Evolutionary conservation across 2,888 invertebrate genomes (phyloP).

Genomic region (Scrobipalpa atriplicella): DNA sequence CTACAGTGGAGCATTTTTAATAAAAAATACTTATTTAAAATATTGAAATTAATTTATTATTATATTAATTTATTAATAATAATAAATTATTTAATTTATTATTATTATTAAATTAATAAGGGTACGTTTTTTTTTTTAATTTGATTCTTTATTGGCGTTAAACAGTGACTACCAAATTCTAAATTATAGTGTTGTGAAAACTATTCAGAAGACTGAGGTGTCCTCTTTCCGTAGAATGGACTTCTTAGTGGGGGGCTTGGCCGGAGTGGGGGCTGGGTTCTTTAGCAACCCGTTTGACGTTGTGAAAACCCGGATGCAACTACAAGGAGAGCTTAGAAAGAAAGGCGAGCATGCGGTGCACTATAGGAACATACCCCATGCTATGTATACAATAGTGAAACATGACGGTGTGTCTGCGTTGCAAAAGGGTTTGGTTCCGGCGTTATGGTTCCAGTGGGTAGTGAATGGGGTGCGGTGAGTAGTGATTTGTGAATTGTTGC

Average conservation of each 20-base stretch:
- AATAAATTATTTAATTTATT: no score
- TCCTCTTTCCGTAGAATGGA: slow-evolving; percentile 80
- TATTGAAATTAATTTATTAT: no score
- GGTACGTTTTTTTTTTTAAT: no score
- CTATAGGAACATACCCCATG: slow-evolving; percentile 91
- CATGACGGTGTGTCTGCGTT: slow-evolving; percentile 90
- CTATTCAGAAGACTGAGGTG: not conserved
- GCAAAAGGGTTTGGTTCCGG: slow-evolving; percentile 91
- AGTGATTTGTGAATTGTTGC: not conserved
- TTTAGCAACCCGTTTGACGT: slow-evolving; percentile 96
- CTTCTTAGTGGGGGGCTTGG: slow-evolving; percentile 88
- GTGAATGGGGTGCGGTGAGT: slow-evolving; percentile 83
- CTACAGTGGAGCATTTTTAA: no score
- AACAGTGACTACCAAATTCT: not conserved
- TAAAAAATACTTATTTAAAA: no score
- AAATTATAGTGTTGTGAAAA: not conserved
- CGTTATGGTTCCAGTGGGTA: slow-evolving; percentile 90
- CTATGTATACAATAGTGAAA: slow-evolving; percentile 87
- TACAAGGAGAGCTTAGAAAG: slow-evolving; percentile 91
- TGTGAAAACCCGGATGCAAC: slow-evolving; percentile 93
- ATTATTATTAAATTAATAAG: no score
- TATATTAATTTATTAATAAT: no score
- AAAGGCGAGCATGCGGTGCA: slow-evolving; percentile 83
- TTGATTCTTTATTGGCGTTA: not conserved
- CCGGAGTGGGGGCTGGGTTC: slow-evolving; percentile 89